Evolutionary conservation across 2,888 invertebrate genomes (phyloP).

Genomic region (Torymus tubicola): DNA sequence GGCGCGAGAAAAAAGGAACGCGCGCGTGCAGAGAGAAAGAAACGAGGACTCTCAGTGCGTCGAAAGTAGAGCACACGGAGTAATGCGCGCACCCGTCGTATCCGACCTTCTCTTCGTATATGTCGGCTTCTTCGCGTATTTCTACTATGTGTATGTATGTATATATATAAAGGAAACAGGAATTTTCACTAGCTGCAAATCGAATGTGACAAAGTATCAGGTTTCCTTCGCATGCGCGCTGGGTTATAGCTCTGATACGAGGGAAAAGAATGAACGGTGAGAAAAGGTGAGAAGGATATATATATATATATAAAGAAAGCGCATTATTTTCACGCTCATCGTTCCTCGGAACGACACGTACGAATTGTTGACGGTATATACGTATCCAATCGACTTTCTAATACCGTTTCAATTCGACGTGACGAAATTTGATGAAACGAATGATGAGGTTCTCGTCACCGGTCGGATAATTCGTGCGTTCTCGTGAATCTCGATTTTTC

Average conservation of each 20-base stretch:
- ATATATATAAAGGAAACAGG: not conserved
- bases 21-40: not conserved
- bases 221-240: not conserved
- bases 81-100: too few species aligned
- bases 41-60: not conserved
- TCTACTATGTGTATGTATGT: not conserved
- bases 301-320: conserved; percentile 4
- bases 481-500: not conserved
- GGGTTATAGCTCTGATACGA: not conserved
- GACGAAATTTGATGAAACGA: conserved; percentile 42
- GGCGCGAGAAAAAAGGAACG: not conserved
- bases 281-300: not conserved
- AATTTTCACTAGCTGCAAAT: conserved; percentile 48
- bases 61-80: not conserved
- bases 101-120: too few species aligned
- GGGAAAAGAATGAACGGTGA: not conserved
- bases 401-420: conserved; percentile 19
- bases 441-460: conserved; percentile 28
- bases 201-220: conserved; percentile 46
- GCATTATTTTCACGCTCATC: conserved; percentile 28
- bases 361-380: too few species aligned
- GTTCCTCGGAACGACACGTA: not conserved
- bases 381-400: not conserved
- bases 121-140: not conserved
- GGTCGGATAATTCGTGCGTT: not conserved